Evolutionary conservation across 2,888 invertebrate species (phyloP), one percentile per base, ranked within the genome.

Genomic region (Heteropelma amictum): DNA sequence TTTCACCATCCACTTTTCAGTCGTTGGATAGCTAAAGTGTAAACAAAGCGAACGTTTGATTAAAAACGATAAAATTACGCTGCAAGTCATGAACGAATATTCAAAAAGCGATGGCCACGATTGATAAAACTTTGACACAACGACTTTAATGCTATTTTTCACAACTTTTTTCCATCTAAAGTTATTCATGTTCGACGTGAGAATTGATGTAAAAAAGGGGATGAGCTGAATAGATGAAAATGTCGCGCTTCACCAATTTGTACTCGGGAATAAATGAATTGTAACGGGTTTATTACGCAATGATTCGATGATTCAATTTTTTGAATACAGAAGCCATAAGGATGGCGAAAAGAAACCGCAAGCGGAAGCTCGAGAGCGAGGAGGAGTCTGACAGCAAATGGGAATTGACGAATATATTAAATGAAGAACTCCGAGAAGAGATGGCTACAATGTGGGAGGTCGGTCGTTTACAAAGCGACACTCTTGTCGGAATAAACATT

Each of bases 381-480:
- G 87, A 90, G 7, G 87, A 87, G 70, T 87, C 88, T 5, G 76
- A 72, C 7, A 69, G 85, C 30, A 84, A 88, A 12, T 92, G 92
- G 91, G 92, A 92, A 77, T 81, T 82, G 30, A 89, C 90, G 19
- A 84, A 87, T 49, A 84, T 91, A 60, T 84, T 90, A 49, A 84
- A 86, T 14, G 88, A 88, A 12, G 85, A 87, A 47, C 76, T 86
- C 10, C 84, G 81, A 42, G 83, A 89, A 30, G 88, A 90, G 73
- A 89, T 92, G 85, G 89, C 88, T 72, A 87, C 89, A 7, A 91
- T 92, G 90, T 92, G 92, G 92, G 92, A 92, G 90, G 92, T 92
- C 80, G 60, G 78, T 73, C 42, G 7, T 35, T 35, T 3, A 3
- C 3, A 19, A 28, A 30, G 3, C 19, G 8, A n/a, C n/a, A n/a